These are phyloP conservation scores for Nomada ruficornis DNA, from an alignment of 2,888 invertebrate species.

Conservation along the genomic window DNA sequence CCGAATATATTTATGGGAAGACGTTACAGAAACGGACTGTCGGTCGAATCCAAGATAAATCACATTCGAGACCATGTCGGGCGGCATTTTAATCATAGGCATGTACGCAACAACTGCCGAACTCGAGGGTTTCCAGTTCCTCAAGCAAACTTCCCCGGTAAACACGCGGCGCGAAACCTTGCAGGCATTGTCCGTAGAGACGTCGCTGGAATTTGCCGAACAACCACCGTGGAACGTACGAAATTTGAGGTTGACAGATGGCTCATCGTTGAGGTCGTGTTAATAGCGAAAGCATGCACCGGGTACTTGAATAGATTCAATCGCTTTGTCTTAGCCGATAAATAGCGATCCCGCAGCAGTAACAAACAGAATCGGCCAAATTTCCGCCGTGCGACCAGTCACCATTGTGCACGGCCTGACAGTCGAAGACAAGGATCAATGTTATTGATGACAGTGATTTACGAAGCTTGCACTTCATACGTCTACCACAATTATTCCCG, in stretches of 20 bases:
- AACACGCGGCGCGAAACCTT: slow-evolving; percentile 51
- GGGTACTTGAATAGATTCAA: slow-evolving; percentile 64
- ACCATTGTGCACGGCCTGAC: slow-evolving; percentile 43
- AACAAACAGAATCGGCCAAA: slow-evolving; percentile 40
- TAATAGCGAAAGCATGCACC: slow-evolving; percentile 61
- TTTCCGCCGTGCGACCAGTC: slow-evolving; percentile 44
- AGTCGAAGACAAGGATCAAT: slow-evolving; percentile 46
- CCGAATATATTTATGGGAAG: neutral
- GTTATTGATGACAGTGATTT: slow-evolving; percentile 50
- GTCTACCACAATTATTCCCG: slow-evolving; percentile 28
- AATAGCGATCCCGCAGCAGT: slow-evolving; percentile 53
- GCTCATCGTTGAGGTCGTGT: slow-evolving; percentile 55
- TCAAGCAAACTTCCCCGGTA: slow-evolving; percentile 63
- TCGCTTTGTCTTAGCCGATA: slow-evolving; percentile 62
- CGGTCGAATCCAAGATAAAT: slow-evolving; percentile 35
- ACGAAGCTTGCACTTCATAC: neutral
- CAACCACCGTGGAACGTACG: slow-evolving; percentile 52
- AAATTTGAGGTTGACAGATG: slow-evolving; percentile 64
- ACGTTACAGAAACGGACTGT: neutral
- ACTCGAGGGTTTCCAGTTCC: slow-evolving; percentile 45
- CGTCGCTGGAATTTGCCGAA: slow-evolving; percentile 58
- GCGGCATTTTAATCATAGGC: slow-evolving; percentile 64
- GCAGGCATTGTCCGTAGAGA: slow-evolving; percentile 56
- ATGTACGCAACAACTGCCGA: slow-evolving; percentile 47
- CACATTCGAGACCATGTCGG: slow-evolving; percentile 25